Percentiles rank a stretch among this genome's conserved stretches.
These are phyloP conservation scores for Phthorimaea operculella DNA, from an alignment of 1,140 invertebrate genomes.

Conservation along the genomic window DNA sequence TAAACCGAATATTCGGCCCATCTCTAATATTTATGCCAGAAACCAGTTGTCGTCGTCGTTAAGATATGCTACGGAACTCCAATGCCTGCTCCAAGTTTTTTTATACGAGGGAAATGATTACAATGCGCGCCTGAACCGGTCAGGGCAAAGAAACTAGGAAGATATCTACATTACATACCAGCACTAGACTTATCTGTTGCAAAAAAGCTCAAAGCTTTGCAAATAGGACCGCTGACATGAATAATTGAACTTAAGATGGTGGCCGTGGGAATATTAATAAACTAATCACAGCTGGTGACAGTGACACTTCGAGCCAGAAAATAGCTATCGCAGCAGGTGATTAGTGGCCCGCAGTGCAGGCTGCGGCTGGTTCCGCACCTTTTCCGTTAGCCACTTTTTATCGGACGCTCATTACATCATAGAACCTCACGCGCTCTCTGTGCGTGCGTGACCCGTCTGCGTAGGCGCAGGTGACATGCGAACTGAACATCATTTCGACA, in stretches of 20 bases:
- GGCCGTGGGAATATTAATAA: conserved; percentile 24
- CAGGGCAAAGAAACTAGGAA: conserved; percentile 31
- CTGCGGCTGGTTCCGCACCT: conserved; percentile 37
- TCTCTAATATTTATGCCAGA: too few relatives aligned
- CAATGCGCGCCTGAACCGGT: conserved; percentile 36
- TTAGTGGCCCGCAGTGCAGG: conserved; percentile 30
- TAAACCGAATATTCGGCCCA: too few relatives aligned
- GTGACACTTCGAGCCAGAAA: conserved; percentile 12
- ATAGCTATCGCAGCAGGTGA: conserved; percentile 26
- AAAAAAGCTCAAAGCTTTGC: conserved; percentile 23
- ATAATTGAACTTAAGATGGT: conserved; percentile 25
- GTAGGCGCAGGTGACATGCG: conserved; percentile 59
- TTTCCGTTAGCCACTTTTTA: conserved; percentile 52
- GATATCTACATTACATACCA: conserved; percentile 24
- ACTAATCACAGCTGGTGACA: conserved; percentile 8
- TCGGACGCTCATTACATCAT: conserved; percentile 52
- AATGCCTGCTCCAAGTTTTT: conserved; percentile 22
- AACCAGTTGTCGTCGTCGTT: too few relatives aligned
- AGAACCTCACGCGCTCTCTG: conserved; percentile 27
- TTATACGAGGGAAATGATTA: conserved; percentile 38
- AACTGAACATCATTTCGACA: conserved; percentile 44
- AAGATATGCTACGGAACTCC: too few relatives aligned
- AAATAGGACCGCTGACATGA: conserved; percentile 27
- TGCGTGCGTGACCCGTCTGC: conserved; percentile 40
- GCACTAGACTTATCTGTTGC: conserved; percentile 15